Base-by-base conservation (phyloP, 1,140 invertebrate genomes). In the Drosophila persimilis region DNA sequence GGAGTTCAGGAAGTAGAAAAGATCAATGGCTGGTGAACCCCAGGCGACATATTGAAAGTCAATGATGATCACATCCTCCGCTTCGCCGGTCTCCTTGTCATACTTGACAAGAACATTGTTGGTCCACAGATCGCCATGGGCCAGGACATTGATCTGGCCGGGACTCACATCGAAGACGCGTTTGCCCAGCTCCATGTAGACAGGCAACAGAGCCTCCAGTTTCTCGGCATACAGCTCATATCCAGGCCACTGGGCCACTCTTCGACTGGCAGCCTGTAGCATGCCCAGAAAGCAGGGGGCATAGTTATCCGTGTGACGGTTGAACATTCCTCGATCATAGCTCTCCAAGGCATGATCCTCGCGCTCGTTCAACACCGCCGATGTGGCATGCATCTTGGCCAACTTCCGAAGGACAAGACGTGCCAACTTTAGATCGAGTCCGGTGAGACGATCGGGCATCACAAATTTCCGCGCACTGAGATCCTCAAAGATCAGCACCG, bases 91-190 rank as follows among this genome's bases (percentile, higher is more conserved):
- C 1, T 45, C 50, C 2, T 92, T 66, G 54, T 93, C 90, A 71
- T 95, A 95, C 45, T 92, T 92, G 72, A 95, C 94, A 45, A 95
- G 78, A 74, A 95, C 93, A 77, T 95, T 95, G 66, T 95, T 95
- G 0, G 93, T 91, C 94, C 94, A 95, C 11, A 92, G 91, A 88
- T 95, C 95, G 8, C 95, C 95, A 45, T 95, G 95, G 56, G 92
- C 93, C 44, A 95, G 89, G 1, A 95, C 94, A 71, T 93, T 93
- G 46, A 95, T 93, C 43, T 93, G 92, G 11, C 93, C 91, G 0
- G 91, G 71, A 4, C 92, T 56, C 1, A 76, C 47, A 46, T 91
- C 90, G 5, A 91, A 91, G 7, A 80, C 57, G 1, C 72, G 48
- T 51, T 86, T 89, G 15, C 89, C 90, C 52, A 90, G 45, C 46